Conservation (phyloP, 2,888 invertebrate genomes). For the Uloborus plumipes region DNA sequence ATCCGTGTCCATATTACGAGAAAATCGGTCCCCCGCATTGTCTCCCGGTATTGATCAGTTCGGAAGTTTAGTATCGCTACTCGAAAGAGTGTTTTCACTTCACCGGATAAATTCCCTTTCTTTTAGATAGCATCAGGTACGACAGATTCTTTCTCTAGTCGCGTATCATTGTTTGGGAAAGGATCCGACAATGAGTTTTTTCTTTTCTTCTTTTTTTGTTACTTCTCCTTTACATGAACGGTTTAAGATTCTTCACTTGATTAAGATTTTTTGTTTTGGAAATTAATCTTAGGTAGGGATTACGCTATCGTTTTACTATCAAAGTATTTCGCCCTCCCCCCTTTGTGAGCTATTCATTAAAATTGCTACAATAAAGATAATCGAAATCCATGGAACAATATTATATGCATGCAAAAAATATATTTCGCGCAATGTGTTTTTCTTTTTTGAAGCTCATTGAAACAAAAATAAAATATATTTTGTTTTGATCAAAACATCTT, state of each 20-base stretch:
- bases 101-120: conserved; percentile 10
- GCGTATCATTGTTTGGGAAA: background rate
- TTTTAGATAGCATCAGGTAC: conserved; percentile 7
- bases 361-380: too few relatives aligned
- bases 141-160: background rate
- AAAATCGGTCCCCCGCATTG: conserved; percentile 15
- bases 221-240: conserved; percentile 1
- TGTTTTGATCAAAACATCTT: too few relatives aligned
- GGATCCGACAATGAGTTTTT: background rate
- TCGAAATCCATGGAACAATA: too few relatives aligned
- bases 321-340: too few relatives aligned
- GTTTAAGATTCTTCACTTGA: conserved; percentile 1
- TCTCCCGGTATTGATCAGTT: conserved; percentile 36
- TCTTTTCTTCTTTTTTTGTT: background rate
- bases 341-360: too few relatives aligned
- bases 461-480: too few relatives aligned
- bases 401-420: too few relatives aligned
- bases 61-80: conserved; percentile 28
- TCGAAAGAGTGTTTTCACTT: conserved; percentile 28
- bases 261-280: conserved; percentile 8
- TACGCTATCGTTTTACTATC: too few relatives aligned
- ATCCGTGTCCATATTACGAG: conserved; percentile 19
- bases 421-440: too few relatives aligned
- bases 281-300: too few relatives aligned
- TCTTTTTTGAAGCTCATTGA: too few relatives aligned